phyloP scores from a whole-genome alignment of 2,797 vertebrate species.

The Muscicapa striata region DNA sequence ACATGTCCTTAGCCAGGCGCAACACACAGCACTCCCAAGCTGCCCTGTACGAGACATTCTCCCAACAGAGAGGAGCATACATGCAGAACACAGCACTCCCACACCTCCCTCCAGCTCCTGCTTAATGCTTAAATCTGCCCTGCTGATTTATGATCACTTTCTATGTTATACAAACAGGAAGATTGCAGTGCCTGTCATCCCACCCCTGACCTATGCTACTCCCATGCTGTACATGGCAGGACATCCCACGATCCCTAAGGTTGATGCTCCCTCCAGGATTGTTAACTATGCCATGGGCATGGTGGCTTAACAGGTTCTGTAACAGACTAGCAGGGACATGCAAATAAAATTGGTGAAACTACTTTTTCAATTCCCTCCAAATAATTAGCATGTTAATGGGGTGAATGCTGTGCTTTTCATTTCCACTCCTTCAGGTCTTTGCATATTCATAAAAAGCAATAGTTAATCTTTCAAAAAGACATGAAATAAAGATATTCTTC shows the following conservation, averaged over 20 bases:
- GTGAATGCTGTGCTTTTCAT: not conserved
- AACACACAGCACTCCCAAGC: not conserved
- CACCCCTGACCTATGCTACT: not conserved
- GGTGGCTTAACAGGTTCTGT: constrained; percentile 20
- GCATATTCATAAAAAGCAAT: not conserved
- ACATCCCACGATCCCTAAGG: not conserved
- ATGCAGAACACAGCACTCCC: rapidly evolving
- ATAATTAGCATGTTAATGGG: not conserved
- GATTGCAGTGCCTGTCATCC: not conserved
- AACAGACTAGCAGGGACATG: not conserved
- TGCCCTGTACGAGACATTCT: not conserved
- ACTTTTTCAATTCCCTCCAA: not conserved
- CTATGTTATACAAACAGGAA: not conserved
- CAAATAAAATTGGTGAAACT: not conserved
- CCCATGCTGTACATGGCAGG: not conserved
- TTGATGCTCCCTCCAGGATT: not conserved
- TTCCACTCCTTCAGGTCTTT: not conserved
- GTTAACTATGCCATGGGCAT: rapidly evolving
- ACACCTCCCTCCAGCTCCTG: not conserved
- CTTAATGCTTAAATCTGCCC: not conserved
- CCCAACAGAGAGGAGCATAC: rapidly evolving
- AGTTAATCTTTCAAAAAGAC: not conserved
- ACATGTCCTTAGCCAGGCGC: not conserved
- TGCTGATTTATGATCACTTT: not conserved
- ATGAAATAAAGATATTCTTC: not conserved